These are phyloP conservation scores for Pleuronectes platessa DNA, from an alignment of 2,113 vertebrate genomes.

Conservation along the genomic window DNA sequence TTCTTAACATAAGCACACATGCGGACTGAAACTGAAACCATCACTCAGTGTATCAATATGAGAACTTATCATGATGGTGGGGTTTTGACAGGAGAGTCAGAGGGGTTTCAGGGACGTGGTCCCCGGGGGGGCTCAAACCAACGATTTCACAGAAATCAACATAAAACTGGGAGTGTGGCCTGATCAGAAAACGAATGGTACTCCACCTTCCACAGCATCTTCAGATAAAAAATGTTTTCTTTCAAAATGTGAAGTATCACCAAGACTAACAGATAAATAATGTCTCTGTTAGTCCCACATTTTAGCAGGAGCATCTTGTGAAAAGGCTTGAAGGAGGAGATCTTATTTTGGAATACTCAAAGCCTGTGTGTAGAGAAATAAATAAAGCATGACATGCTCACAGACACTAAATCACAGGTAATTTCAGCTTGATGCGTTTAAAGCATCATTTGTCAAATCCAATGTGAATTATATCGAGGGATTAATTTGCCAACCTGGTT, in stretches of 20 bases:
- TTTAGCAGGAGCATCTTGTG: not conserved
- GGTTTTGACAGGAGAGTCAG: constrained; percentile 27
- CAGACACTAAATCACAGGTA: constrained; percentile 1
- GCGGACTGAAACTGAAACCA: constrained; percentile 56
- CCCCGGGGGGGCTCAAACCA: constrained; percentile 17
- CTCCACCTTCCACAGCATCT: not conserved
- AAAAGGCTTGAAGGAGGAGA: not conserved
- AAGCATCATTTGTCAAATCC: constrained; percentile 44
- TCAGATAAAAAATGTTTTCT: not conserved
- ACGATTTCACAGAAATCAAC: constrained; percentile 86
- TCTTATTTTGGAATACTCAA: constrained; percentile 11
- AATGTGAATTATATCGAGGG: constrained; percentile 43
- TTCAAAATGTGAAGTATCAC: constrained; percentile 23
- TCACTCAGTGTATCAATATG: constrained; percentile 76
- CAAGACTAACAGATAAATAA: constrained; percentile 28
- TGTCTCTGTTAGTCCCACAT: not conserved
- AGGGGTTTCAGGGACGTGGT: constrained; percentile 51
- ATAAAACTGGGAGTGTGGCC: constrained; percentile 44
- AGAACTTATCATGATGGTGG: constrained; percentile 59
- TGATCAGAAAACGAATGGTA: constrained; percentile 21
- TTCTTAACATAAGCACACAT: constrained; percentile 54
- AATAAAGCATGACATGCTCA: constrained; percentile 34
- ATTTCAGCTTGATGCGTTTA: constrained; percentile 16
- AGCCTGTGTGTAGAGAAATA: not conserved
- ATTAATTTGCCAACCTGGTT: constrained; percentile 18